phyloP scores from a whole-genome alignment of 1,140 invertebrate genomes.

The Orius insidiosus region DNA sequence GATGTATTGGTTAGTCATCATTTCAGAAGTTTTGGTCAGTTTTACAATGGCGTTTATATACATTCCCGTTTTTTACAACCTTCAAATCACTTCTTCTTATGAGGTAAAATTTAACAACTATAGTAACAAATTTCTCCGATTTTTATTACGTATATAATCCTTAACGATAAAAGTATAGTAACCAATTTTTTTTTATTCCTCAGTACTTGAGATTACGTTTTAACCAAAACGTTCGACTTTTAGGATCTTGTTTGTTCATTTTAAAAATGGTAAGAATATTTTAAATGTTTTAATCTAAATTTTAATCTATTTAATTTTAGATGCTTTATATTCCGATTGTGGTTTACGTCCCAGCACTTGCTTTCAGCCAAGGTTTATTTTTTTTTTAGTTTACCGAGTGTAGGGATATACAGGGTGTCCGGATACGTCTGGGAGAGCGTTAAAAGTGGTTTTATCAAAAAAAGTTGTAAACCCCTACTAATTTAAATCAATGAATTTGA shows the following conservation, averaged over 20 bases:
- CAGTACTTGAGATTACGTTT: slow-evolving; percentile 60
- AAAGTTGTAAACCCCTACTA: too few species aligned
- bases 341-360: slow-evolving; percentile 26
- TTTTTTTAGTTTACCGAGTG: too few species aligned
- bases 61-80: slow-evolving; percentile 70
- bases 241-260: slow-evolving; percentile 47
- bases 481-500: too few species aligned
- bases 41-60: slow-evolving; percentile 54
- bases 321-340: slow-evolving; percentile 26
- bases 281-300: too few species aligned
- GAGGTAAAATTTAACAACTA: slow-evolving; percentile 31
- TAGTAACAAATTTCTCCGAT: slow-evolving; percentile 6
- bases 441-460: too few species aligned
- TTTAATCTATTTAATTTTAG: slow-evolving; percentile 11
- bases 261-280: slow-evolving; percentile 35
- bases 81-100: slow-evolving; percentile 67
- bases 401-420: too few species aligned
- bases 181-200: slow-evolving; percentile 22
- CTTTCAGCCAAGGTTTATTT: slow-evolving; percentile 22
- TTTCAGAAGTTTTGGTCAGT: slow-evolving; percentile 51
- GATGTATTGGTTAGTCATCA: slow-evolving; percentile 49
- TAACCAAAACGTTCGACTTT: slow-evolving; percentile 38
- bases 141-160: too few species aligned
- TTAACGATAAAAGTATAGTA: too few species aligned
- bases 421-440: too few species aligned